Conservation (phyloP, 2,797 vertebrate genomes). For the Eremophila alpestris region DNA sequence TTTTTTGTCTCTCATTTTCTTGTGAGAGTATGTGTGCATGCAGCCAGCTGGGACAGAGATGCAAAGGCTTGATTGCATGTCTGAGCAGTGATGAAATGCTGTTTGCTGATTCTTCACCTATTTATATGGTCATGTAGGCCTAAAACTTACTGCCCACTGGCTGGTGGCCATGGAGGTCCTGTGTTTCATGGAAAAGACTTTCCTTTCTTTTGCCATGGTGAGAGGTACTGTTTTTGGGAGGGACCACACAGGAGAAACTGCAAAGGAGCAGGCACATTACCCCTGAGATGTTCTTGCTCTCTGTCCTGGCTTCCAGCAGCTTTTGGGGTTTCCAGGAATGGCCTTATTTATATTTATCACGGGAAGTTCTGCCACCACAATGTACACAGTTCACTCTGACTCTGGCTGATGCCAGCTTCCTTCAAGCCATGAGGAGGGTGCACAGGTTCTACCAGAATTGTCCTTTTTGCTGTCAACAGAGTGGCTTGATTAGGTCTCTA, state of each 20-base stretch:
- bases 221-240: background rate
- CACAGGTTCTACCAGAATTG: background rate
- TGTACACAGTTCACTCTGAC: background rate
- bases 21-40: background rate
- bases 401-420: background rate
- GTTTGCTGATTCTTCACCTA: background rate
- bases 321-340: background rate
- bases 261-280: rapidly evolving
- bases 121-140: background rate
- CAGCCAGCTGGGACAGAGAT: background rate
- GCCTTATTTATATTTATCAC: background rate
- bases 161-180: background rate
- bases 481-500: background rate
- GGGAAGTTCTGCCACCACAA: background rate
- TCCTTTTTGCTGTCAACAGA: background rate
- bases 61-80: background rate
- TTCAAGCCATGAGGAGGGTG: background rate
- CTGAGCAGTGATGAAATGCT: background rate
- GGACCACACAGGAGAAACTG: background rate
- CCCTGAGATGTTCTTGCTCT: background rate
- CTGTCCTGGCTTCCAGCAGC: background rate
- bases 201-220: background rate
- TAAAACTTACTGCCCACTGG: rapidly evolving
- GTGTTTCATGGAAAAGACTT: background rate
- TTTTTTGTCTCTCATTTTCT: background rate